A percentile compares a stretch with the other conserved stretches of the same genome.
phyloP scores from a whole-genome alignment of 2,113 vertebrate genomes.

The Dipodomys ordii region DNA sequence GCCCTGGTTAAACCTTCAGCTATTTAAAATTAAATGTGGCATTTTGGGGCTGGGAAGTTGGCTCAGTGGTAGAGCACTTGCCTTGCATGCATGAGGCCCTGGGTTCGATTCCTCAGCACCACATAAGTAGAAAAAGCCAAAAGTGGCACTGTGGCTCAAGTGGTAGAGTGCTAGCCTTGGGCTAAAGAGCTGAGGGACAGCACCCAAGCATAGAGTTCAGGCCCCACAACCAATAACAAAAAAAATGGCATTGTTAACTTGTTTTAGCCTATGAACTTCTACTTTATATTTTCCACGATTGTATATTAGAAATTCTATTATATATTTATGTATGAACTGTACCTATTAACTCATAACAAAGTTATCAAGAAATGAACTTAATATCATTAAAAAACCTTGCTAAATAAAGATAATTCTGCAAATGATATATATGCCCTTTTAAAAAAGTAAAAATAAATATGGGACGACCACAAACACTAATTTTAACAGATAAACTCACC shows the following conservation, averaged over 20 bases:
- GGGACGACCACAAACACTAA: background rate
- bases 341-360: background rate
- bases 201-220: no score
- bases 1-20: fast-evolving
- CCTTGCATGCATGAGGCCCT: no score
- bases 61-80: no score
- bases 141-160: no score
- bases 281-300: background rate
- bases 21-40: background rate
- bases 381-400: background rate
- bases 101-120: no score
- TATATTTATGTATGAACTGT: no score
- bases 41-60: no score
- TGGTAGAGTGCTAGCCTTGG: no score
- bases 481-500: background rate
- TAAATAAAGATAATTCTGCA: constrained; percentile 12
- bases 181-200: no score
- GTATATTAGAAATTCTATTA: background rate
- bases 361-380: constrained; percentile 29
- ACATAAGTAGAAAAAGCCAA: no score
- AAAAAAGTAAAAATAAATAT: background rate
- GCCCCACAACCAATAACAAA: no score
- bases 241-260: background rate
- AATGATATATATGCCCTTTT: background rate
- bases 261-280: background rate